Base-by-base conservation (phyloP, 2,888 invertebrate species). In the Rhingia campestris region DNA sequence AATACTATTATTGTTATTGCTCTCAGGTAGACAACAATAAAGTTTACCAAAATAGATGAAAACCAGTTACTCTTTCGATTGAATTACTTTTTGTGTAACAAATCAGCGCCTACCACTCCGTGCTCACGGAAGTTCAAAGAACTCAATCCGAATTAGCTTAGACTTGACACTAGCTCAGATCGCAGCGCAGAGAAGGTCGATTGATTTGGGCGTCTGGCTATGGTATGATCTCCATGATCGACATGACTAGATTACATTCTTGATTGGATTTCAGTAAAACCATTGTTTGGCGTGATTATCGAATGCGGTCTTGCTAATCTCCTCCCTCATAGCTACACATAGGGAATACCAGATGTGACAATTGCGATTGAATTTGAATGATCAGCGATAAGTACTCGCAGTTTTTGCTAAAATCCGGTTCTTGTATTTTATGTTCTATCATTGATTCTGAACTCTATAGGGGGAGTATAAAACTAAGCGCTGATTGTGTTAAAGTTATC, bases 111-210 rank as follows among this genome's bases (percentile, higher is more conserved):
- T 74, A 74, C 53, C 56, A 30, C 54, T 64, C 33, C 56, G 10
- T 39, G 54, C 54, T 64, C 58, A 66, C 64, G 64, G 74, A 74
- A 49, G 64, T 74, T 74, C 64, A 74, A 74, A 58, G 74, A 74
- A 74, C 74, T 49, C 56, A 74, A 30, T 12, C 14, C 22, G 22
- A 63, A 45, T 54, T 43, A 22, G 14, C 49, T 41, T 14, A 10
- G 30, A 7, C 30, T 9, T 22, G 58, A 43, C 63, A 51, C 6
- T 30, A 10, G 63, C 6, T 0, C 37, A 10, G 22, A 5, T 3
- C 47, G 9, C 7, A 43, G 12, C 10, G 3, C 54, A 30, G 33
- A 39, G 58, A 66, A 74, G 74, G 64, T 49, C 74, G 58, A 47
- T 7, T 6, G 35, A 58, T 47, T 54, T 64, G 45, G 64, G 22